A percentile compares a stretch with the other conserved stretches of the same genome.
Evolutionary conservation across 2,888 invertebrate genomes (phyloP).

Genomic region (Heterodera filipjevi): DNA sequence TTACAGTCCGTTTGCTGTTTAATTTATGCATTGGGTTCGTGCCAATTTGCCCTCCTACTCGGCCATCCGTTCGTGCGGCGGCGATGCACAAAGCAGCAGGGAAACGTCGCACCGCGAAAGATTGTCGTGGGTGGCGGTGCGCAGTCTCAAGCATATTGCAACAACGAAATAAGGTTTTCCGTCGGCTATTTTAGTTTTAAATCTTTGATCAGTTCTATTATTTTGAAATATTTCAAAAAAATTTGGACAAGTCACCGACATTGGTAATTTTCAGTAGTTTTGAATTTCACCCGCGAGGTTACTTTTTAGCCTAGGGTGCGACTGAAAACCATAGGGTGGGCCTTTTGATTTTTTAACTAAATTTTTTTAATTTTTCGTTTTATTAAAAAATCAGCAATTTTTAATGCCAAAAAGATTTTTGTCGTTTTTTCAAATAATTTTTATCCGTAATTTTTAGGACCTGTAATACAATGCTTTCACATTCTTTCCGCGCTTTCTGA

Average conservation of each 20-base stretch:
- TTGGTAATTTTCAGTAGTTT: too few relatives aligned
- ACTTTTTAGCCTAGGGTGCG: too few relatives aligned
- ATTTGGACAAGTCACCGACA: too few relatives aligned
- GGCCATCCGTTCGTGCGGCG: neutral
- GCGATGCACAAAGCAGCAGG: neutral
- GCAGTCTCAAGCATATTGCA: constrained; percentile 19
- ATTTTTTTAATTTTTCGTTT: too few relatives aligned
- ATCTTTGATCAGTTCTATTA: neutral
- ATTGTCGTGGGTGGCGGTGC: constrained; percentile 3
- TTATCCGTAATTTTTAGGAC: constrained; percentile 75
- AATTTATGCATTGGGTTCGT: constrained; percentile 23
- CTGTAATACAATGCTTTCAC: constrained; percentile 82
- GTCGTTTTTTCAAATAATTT: too few relatives aligned
- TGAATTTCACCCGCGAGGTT: too few relatives aligned
- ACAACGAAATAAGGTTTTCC: constrained; percentile 21
- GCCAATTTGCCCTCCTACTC: constrained; percentile 24
- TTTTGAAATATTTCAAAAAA: neutral
- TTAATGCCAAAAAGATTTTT: neutral
- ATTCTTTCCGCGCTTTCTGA: constrained; percentile 95
- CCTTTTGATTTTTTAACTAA: too few relatives aligned
- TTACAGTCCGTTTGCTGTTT: neutral
- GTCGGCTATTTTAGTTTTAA: neutral
- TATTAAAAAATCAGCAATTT: neutral
- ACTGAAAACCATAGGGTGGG: too few relatives aligned
- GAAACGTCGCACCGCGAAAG: neutral